Base-by-base conservation (phyloP, 1,140 invertebrate genomes). In the Chlorops oryzae region DNA sequence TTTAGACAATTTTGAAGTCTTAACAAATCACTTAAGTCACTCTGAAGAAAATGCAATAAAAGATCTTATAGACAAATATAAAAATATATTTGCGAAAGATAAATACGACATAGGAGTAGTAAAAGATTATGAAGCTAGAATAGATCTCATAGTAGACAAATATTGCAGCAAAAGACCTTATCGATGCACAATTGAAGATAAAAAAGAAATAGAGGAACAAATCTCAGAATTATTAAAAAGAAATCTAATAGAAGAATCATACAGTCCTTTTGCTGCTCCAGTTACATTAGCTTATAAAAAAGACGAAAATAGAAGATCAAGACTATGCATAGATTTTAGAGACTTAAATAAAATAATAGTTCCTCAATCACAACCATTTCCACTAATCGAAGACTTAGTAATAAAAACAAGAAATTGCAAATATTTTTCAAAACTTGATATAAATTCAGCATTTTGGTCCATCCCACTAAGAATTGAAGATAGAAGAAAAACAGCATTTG, bases 381-480 rank as follows among this genome's bases (percentile, higher is more conserved):
- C n/a, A n/a, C n/a, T n/a, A n/a, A 69, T 73, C 40, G 67, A 72
- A 3, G 63, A 71, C 41, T 27, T 63, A 51, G 52, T 55, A 22
- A 38, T 57, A 38, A 63, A 62, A 48, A 60, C 62, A 38, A 59
- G 61, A 51, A 55, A 65, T 44, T 72, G 61, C 21, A 63, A 58
- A 35, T 72, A 45, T 41, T 73, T 70, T 37, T 46, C 66, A 18
- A 59, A 43, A n/a, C 49, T 67, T 12, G 63, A 70, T 42, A 58
- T 70, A 38, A 64, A 63, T 56, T 63, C 59, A 18, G 67, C 64
- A 21, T 65, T 64, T 56, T 66, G 59, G 61, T 59, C 59, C 20
- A 62, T 65, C 22, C 61, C 61, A n/a, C n/a, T n/a, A n/a, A n/a
- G n/a, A n/a, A n/a, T n/a, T n/a, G n/a, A n/a, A n/a, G n/a, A n/a